Base-by-base conservation (phyloP, 2,797 vertebrate species). In the Naso thynnoides region DNA sequence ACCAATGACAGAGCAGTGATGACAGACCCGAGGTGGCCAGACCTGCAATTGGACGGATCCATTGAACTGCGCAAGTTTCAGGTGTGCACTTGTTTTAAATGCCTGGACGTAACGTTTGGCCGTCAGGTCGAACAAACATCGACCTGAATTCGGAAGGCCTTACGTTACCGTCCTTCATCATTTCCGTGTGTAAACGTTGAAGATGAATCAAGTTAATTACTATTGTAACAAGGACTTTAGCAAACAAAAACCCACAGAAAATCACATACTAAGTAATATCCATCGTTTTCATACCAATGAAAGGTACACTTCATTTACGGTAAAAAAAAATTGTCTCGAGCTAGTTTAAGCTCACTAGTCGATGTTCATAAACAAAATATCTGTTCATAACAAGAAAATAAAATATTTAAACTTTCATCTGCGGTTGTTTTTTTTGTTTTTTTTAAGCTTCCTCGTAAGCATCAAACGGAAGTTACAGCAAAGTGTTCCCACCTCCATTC, bases 1-100 rank as follows among this genome's bases (percentile, higher is more conserved):
- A 6, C 83, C 82, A 88, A 87, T 87, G 3, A 54, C 19, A 58
- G 58, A 7, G 58, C 21, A 2, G 48, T 18, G 2, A 2, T 0
- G 0, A 21, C 18, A 11, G 6, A 10, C 16, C 53, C 3, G 38
- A 70, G 39, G 26, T 52, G 56, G n/a, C 18, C 16, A 21, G 61
- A 42, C 4, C 55, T 6, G 55, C 24, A 2, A 8, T 8, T 18
- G 14, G 13, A n/a, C 31, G 1, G 7, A 0, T 1, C 8, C 11
- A 19, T 3, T 27, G 36, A 55, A 57, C 70, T 72, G 70, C 80
- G 81, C 60, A 73, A 29, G 53, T 33, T 19, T 26, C 8, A 1
- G 18, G 0, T 0, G 29, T 53, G 76, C 58, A 41, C 49, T 79
- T 50, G 82, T 69, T 88, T 3, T 76, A 3, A 0, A 2, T 1